phyloP scores from a whole-genome alignment of 2,888 invertebrate genomes.

The Sympetrum striolatum region DNA sequence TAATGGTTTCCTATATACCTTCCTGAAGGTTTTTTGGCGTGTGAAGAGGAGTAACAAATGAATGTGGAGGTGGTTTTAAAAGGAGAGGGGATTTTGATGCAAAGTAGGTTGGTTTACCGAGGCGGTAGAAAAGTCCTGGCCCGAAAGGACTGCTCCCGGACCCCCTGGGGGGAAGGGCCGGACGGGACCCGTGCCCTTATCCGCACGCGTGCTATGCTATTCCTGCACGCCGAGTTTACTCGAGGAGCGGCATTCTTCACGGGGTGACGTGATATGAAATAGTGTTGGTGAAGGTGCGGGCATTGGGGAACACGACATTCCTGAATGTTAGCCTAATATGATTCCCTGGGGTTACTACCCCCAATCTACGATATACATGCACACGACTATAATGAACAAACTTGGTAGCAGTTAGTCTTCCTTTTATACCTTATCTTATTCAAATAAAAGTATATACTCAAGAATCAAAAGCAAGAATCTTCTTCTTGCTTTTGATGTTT shows the following conservation, averaged over 20 bases:
- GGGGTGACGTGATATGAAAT: not conserved
- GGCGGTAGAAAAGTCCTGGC: not conserved
- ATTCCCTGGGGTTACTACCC: no score
- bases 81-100: not conserved
- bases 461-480: no score
- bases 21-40: slow-evolving; percentile 13
- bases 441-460: no score
- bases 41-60: slow-evolving; percentile 32
- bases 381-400: no score
- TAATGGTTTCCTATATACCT: slow-evolving; percentile 43
- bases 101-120: slow-evolving; percentile 35
- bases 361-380: no score
- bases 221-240: not conserved
- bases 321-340: no score
- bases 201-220: not conserved
- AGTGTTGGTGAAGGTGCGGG: not conserved
- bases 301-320: not conserved
- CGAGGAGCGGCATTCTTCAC: not conserved
- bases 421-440: no score
- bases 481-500: no score
- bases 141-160: not conserved
- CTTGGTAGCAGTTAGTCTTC: no score
- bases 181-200: not conserved
- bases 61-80: not conserved
- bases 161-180: not conserved